These are phyloP conservation scores for Cerceris rybyensis DNA, from an alignment of 2,888 invertebrate species.

Conservation along the genomic window DNA sequence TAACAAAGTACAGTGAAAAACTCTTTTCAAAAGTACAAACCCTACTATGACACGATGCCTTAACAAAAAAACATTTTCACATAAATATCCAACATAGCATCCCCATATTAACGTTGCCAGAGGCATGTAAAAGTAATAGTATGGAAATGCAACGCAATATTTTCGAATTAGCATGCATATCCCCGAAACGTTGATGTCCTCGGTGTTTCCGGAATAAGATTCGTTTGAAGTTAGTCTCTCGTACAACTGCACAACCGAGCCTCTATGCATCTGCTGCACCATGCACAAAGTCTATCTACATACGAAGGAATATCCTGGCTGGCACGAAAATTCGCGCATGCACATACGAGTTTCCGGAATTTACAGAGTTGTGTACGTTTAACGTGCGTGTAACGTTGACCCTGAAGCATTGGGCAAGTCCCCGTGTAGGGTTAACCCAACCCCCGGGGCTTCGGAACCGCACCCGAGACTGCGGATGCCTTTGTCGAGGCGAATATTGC, in stretches of 20 bases:
- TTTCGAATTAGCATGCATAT: conserved; percentile 69
- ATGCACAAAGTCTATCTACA: not conserved
- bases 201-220: conserved; percentile 36
- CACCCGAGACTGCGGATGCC: not conserved
- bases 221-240: conserved; percentile 32
- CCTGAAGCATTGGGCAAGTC: conserved; percentile 36
- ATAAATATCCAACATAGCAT: conserved; percentile 6
- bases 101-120: conserved; percentile 26
- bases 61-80: conserved; percentile 4
- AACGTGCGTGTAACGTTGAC: conserved; percentile 30
- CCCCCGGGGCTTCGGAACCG: conserved; percentile 3
- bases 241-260: conserved; percentile 17
- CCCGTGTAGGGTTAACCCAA: conserved; percentile 19
- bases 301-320: not conserved
- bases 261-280: conserved; percentile 8
- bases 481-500: conserved; percentile 21
- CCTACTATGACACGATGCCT: not conserved
- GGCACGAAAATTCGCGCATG: not conserved
- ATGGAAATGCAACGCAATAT: conserved; percentile 65
- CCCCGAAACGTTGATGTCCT: conserved; percentile 58
- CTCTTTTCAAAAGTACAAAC: not conserved
- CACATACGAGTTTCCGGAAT: conserved; percentile 38
- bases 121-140: conserved; percentile 53
- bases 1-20: too few relatives aligned
- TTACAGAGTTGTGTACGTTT: conserved; percentile 16